A percentile compares a stretch with the other conserved stretches of the same genome.
These are phyloP conservation scores for Neodiprion virginianus DNA, from an alignment of 1,140 invertebrate species.

Conservation along the genomic window DNA sequence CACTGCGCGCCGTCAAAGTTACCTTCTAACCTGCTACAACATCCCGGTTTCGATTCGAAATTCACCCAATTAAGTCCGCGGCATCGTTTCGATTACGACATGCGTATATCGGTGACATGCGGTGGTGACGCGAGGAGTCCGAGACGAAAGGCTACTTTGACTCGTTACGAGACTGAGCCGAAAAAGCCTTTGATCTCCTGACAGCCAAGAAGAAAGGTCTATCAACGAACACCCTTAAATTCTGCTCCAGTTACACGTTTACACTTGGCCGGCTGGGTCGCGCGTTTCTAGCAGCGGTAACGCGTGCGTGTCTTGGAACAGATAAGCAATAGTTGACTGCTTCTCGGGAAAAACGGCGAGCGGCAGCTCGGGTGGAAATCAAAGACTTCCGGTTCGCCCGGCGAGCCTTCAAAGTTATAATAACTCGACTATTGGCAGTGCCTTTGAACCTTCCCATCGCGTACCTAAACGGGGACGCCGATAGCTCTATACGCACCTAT, in stretches of 20 bases:
- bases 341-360: neutral
- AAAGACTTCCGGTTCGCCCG: constrained; percentile 1
- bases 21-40: too few relatives aligned
- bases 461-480: too few relatives aligned
- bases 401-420: neutral
- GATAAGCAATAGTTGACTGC: neutral
- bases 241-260: constrained; percentile 5
- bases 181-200: neutral
- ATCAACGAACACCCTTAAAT: constrained; percentile 1
- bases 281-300: neutral
- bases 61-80: too few relatives aligned
- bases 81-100: too few relatives aligned
- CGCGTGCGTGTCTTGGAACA: neutral
- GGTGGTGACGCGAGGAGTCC: neutral
- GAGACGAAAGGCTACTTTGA: neutral
- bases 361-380: neutral
- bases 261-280: neutral
- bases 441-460: neutral
- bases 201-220: neutral
- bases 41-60: too few relatives aligned
- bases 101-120: neutral
- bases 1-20: too few relatives aligned
- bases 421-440: neutral
- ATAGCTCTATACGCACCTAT: too few relatives aligned
- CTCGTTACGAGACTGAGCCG: neutral